Percentiles rank a stretch among this genome's conserved stretches.
Conservation (phyloP, 2,888 invertebrate genomes). For the Diplazon laetatorius region DNA sequence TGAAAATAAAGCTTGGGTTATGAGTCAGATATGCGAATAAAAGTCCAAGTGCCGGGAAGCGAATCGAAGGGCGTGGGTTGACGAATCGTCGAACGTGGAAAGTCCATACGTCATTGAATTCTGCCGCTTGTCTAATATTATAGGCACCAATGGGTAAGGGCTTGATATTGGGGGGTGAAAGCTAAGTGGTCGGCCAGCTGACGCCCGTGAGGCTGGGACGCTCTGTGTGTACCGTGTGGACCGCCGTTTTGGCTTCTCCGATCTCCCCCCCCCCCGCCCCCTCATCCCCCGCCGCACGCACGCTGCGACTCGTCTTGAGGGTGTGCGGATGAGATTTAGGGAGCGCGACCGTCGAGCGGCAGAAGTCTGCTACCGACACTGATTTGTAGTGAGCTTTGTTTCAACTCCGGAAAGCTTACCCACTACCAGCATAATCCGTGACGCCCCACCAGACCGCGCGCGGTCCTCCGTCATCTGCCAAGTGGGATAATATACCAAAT, state of each 20-base stretch:
- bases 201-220: conserved; percentile 82
- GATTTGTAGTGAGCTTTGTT: conserved; percentile 83
- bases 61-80: no score
- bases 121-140: conserved; percentile 81
- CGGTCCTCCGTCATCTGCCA: conserved; percentile 23
- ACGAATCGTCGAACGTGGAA: conserved; percentile 7
- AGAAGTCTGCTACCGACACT: conserved; percentile 82
- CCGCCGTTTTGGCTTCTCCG: conserved; percentile 51
- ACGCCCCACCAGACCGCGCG: conserved; percentile 31
- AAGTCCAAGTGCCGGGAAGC: conserved; percentile 31
- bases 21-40: conserved; percentile 37
- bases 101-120: conserved; percentile 80
- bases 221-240: conserved; percentile 32
- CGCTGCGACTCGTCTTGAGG: conserved; percentile 81
- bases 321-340: conserved; percentile 82
- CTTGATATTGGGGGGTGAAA: conserved; percentile 83
- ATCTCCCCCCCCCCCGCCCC: no score
- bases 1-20: conserved; percentile 16
- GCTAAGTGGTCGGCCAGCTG: conserved; percentile 85
- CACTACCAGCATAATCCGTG: conserved; percentile 49
- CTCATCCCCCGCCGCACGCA: no score
- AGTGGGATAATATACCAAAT: conserved; percentile 10
- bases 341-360: conserved; percentile 75
- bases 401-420: conserved; percentile 74
- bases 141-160: conserved; percentile 82